Evolutionary conservation across 37 sponge, comb jelly and placozoan species (phyloP).

Genomic region (Tethya wilhelma): DNA sequence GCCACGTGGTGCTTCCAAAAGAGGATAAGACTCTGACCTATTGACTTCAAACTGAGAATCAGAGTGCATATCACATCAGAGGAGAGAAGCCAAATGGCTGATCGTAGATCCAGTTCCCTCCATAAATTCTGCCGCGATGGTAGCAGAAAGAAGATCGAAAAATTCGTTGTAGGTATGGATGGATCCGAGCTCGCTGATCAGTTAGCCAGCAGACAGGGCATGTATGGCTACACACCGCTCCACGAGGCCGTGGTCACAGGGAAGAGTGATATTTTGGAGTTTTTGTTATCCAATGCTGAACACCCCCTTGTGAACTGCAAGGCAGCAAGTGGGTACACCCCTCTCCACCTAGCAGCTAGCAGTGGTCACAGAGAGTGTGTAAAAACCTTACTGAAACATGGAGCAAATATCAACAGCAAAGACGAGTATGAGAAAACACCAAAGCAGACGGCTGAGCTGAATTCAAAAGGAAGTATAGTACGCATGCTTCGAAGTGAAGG

Average conservation of each 20-base stretch:
- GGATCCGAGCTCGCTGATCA: neutral
- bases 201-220: conserved; percentile 46
- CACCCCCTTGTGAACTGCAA: conserved; percentile 38
- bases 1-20: too few species aligned
- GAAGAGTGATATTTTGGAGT: conserved; percentile 30
- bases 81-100: too few species aligned
- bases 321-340: conserved; percentile 69
- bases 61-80: too few species aligned
- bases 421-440: conserved; percentile 75
- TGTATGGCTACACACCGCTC: conserved; percentile 85
- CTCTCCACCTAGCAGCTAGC: conserved; percentile 75
- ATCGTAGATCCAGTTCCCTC: neutral
- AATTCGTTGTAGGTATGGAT: conserved; percentile 10
- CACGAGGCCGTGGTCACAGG: conserved; percentile 74
- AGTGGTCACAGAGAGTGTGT: conserved; percentile 70
- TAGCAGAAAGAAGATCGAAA: conserved; percentile 37
- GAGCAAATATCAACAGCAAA: conserved; percentile 53
- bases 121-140: conserved; percentile 71
- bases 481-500: conserved; percentile 60
- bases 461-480: conserved; percentile 37
- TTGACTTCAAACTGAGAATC: too few species aligned
- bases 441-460: conserved; percentile 52
- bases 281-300: conserved; percentile 9
- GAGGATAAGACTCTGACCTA: too few species aligned
- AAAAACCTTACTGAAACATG: conserved; percentile 32